Evolutionary conservation across 2,113 vertebrate genomes (phyloP), one percentile per base, ranked within the genome.

Genomic region (Anthoscopus minutus): DNA sequence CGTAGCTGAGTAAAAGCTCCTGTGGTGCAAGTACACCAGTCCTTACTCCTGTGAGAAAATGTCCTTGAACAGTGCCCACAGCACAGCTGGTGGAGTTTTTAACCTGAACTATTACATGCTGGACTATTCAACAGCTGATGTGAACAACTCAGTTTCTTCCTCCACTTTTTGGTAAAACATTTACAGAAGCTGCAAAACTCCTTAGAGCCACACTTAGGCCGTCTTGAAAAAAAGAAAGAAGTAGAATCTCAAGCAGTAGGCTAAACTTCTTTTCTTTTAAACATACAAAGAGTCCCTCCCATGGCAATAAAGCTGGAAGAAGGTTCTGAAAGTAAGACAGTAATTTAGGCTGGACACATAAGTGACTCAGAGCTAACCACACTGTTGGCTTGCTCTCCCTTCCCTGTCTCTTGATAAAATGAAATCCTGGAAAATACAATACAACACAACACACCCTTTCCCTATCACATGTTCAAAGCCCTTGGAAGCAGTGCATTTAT

Each of bases 71-170:
- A 5, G 27, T 24, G 21, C 30, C 12, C 20, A 25, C 48, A 45
- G 17, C n/a, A 78, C 5, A 77, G n/a, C 30, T 5, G 40, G 16
- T 44, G 11, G 9, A 6, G 8, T 42, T 65, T 31, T 86, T 44
- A 53, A 83, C 27, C 37, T 15, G 1, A 58, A 15, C n/a, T 54
- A 3, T 40, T 15, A 31, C 31, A 8, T 4, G 3, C 33, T 40
- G 8, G 23, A 25, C 22, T 54, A 7, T 22, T 69, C 20, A n/a
- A 28, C 1, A 9, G 7, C 16, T 38, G 24, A 24, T 70, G 50
- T 65, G 56, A 23, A 20, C 9, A 2, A 35, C 21, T 48, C 15
- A 0, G 0, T 30, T 66, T 37, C 40, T 74, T 65, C 3, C 2
- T 15, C 4, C 10, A 48, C n/a, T 44, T 62, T 81, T 64, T 37